Conservation (phyloP, 2,113 vertebrate genomes). For the Lampris megalopsis region DNA sequence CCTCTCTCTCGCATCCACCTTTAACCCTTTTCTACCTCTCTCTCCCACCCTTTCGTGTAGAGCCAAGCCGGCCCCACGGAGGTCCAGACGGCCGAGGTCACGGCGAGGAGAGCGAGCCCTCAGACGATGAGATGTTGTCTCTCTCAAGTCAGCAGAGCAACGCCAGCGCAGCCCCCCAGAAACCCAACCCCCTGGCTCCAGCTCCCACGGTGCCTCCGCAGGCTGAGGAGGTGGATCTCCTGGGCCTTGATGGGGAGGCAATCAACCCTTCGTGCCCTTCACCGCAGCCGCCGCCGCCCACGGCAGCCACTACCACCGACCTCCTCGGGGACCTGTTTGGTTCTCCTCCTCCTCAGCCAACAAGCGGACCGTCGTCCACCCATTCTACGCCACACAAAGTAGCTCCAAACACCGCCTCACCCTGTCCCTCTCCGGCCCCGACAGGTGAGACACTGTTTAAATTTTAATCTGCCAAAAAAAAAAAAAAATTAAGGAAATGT, state of each 20-base stretch:
- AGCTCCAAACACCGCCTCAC: conserved; percentile 82
- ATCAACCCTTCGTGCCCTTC: conserved; percentile 80
- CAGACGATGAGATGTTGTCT: conserved; percentile 97
- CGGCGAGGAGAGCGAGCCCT: conserved; percentile 95
- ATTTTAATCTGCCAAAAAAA: background rate
- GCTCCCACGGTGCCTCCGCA: conserved; percentile 65
- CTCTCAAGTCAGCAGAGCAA: conserved; percentile 94
- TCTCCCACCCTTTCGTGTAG: conserved; percentile 52
- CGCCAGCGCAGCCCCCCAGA: conserved; percentile 82
- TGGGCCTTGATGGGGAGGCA: conserved; percentile 88
- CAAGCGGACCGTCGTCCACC: conserved; percentile 84
- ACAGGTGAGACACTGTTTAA: conserved; percentile 52
- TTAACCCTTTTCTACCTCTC: background rate
- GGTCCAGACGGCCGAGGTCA: conserved; percentile 87
- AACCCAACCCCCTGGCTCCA: conserved; percentile 76
- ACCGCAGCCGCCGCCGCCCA: conserved; percentile 81
- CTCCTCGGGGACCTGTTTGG: conserved; percentile 94
- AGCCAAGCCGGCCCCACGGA: conserved; percentile 82
- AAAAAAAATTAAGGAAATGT: too few species aligned
- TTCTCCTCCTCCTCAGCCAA: conserved; percentile 75
- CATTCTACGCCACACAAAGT: conserved; percentile 93
- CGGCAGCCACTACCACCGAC: conserved; percentile 89
- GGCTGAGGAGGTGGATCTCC: conserved; percentile 90
- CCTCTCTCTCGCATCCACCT: background rate
- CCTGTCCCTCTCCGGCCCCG: conserved; percentile 86